Base-by-base conservation (phyloP, 30 jellyfish, hydroid and myxozoan species). In the Aurelia aurita complex sp. Pacific region DNA sequence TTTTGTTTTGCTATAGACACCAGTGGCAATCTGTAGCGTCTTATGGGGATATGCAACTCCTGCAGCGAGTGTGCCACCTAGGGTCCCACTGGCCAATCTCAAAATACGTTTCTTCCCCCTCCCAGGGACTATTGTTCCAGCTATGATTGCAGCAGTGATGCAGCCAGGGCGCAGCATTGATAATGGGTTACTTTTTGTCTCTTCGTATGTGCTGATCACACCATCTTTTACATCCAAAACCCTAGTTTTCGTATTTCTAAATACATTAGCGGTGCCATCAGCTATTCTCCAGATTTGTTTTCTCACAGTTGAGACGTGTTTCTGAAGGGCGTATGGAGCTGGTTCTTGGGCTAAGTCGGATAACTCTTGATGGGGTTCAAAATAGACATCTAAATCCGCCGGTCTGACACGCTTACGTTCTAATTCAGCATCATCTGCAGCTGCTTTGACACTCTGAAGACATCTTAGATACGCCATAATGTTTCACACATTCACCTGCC, bases 21-120 rank as follows among this genome's bases (percentile, higher is more conserved):
- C 38, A 13, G 57, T 77, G 17, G 88, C 71, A 12, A 54, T 42
- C 10, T 64, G 17, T 2, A 60, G 8, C 14, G 94, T 87, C 32
- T 65, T 73, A 34, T 85, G 67, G 8, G 94, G 94, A 71, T 85
- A 85, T 32, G 88, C 82, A 76, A 85, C 83, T 9, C 86, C 73
- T 38, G 94, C 94, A 23, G 68, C 94, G 32, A 67, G 69, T 9
- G 83, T 55, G 14, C 88, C 88, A 16, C 83, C 78, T 61, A 67
- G 64, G 2, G 88, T 61, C 52, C 88, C 94, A 64, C 74, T 62
- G 3, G 85, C 33, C 29, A 85, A 77, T 54, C 94, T 46, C 79
- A 64, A 67, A 40, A 85, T 11, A 46, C 73, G 79, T 66, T 85
- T 83, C 35, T 75, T 85, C 5, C 94, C 94, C 40, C 88, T 85